phyloP scores from a whole-genome alignment of 2,888 invertebrate genomes.

The Chymomyza amoena region DNA sequence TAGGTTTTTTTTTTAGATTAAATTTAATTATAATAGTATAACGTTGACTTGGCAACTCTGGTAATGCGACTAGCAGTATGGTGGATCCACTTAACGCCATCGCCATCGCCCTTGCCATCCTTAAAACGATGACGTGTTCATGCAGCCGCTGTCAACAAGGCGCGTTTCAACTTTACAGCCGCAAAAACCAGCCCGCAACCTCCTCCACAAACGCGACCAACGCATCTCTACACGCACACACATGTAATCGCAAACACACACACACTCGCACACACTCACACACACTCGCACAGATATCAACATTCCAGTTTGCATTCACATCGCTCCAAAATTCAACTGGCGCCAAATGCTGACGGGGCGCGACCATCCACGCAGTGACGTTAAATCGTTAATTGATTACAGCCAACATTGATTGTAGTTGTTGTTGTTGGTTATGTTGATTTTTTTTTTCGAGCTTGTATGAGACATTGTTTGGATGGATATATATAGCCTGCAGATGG shows the following conservation, averaged over 20 bases:
- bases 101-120: neutral
- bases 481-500: constrained; percentile 17
- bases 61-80: neutral
- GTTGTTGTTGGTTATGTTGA: constrained; percentile 17
- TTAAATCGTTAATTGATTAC: constrained; percentile 74
- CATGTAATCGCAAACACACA: too few species aligned
- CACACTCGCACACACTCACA: neutral
- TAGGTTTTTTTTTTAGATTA: neutral
- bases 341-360: constrained; percentile 56
- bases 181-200: constrained; percentile 22
- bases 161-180: constrained; percentile 58
- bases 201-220: constrained; percentile 1
- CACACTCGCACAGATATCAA: neutral
- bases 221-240: neutral
- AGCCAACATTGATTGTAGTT: constrained; percentile 67
- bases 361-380: constrained; percentile 51
- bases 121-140: constrained; percentile 62
- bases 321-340: constrained; percentile 18
- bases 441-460: constrained; percentile 16
- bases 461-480: constrained; percentile 40
- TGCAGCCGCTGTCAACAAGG: constrained; percentile 59
- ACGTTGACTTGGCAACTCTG: neutral
- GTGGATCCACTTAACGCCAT: neutral
- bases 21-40: neutral
- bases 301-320: neutral